These are phyloP conservation scores for Paraplagusia blochii DNA, from an alignment of 2,113 vertebrate species.

Conservation along the genomic window DNA sequence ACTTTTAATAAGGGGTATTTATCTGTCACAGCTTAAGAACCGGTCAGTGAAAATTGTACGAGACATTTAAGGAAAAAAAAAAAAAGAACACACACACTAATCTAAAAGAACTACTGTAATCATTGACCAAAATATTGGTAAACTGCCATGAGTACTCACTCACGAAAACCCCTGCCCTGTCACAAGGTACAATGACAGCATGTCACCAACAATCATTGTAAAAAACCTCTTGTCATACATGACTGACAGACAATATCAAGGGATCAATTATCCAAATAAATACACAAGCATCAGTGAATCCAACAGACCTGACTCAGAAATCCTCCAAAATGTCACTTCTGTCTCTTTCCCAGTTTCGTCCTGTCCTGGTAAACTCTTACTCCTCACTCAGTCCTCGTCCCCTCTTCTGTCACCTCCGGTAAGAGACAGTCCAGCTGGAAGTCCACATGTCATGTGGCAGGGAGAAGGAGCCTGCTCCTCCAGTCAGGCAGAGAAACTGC, in stretches of 20 bases:
- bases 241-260: not conserved
- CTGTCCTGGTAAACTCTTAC: constrained; percentile 4
- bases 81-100: too few species aligned
- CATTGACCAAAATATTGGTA: too few species aligned
- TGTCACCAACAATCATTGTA: constrained; percentile 3
- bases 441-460: constrained; percentile 40
- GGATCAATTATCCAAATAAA: constrained; percentile 6
- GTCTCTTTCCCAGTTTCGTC: constrained; percentile 5
- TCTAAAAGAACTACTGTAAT: too few species aligned
- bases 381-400: constrained; percentile 11
- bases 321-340: constrained; percentile 20
- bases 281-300: not conserved
- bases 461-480: constrained; percentile 42
- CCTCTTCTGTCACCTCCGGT: constrained; percentile 27
- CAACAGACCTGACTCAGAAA: constrained; percentile 46
- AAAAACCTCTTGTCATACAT: constrained; percentile 7
- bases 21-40: too few species aligned
- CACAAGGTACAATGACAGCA: not conserved
- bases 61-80: too few species aligned
- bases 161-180: constrained; percentile 3
- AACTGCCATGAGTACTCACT: not conserved
- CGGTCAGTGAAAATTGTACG: too few species aligned
- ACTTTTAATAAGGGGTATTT: too few species aligned
- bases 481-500: constrained; percentile 17
- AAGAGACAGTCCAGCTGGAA: not conserved